A percentile compares a stretch with the other conserved stretches of the same genome.
Evolutionary conservation across 1,140 invertebrate species (phyloP).

Genomic region (Drosophila bifasciata): DNA sequence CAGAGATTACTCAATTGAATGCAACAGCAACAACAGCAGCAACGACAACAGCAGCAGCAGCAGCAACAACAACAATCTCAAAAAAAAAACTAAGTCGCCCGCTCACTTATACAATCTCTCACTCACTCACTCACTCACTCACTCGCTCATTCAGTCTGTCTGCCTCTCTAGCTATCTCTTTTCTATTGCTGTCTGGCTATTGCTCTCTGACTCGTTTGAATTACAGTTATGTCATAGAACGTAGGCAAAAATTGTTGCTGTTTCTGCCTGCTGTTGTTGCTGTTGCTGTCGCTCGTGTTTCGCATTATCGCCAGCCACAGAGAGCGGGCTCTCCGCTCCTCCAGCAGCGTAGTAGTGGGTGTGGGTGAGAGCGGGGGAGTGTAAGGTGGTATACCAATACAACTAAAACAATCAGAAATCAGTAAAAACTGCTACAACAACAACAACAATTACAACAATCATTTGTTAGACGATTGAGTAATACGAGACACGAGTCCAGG

Average conservation of each 20-base stretch:
- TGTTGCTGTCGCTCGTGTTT: conserved; percentile 56
- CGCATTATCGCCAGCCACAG: conserved; percentile 53
- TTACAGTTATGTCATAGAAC: conserved; percentile 82
- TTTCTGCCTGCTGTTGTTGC: conserved; percentile 18
- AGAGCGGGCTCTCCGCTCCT: conserved; percentile 3
- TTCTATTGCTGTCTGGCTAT: conserved; percentile 22
- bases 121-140: conserved; percentile 2
- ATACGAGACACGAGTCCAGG: conserved; percentile 40
- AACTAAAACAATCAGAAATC: conserved; percentile 49
- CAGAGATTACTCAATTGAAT: conserved; percentile 71
- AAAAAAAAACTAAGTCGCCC: conserved; percentile 73
- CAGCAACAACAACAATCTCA: conserved; percentile 23
- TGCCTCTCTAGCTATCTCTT: conserved; percentile 14
- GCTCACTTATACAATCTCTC: conserved; percentile 53
- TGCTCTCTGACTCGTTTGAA: conserved; percentile 72
- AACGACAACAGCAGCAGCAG: conserved; percentile 13
- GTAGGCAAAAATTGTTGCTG: conserved; percentile 59
- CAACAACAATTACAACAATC: conserved; percentile 54
- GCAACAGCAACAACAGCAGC: conserved; percentile 30
- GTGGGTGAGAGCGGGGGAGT: too few species aligned
- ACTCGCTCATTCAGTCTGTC: not conserved
- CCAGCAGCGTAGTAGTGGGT: too few species aligned
- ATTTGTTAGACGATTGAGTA: conserved; percentile 50
- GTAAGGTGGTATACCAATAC: too few species aligned
- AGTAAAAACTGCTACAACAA: conserved; percentile 12